These are phyloP conservation scores for Hanleya hanleyi DNA, from an alignment of 2,888 invertebrate species.

Conservation along the genomic window DNA sequence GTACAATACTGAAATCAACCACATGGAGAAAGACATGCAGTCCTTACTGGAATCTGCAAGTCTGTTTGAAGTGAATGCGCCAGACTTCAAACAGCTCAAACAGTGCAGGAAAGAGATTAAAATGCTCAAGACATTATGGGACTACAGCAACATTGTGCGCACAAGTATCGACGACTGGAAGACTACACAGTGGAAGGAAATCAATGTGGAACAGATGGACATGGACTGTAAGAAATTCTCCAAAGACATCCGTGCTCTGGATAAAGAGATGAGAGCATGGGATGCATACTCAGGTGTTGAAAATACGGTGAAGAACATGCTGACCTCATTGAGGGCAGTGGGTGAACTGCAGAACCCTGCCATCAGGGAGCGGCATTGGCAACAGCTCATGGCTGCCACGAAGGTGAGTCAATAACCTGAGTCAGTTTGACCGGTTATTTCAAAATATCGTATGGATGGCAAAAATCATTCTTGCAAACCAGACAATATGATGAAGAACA, in stretches of 20 bases:
- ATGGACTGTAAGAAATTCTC: slow-evolving; percentile 98
- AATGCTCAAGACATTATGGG: slow-evolving; percentile 90
- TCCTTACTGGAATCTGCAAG: slow-evolving; percentile 91
- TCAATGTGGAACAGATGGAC: slow-evolving; percentile 99
- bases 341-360: slow-evolving; percentile 97
- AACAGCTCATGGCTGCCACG: slow-evolving; percentile 95
- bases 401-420: slow-evolving; percentile 79
- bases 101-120: slow-evolving; percentile 93
- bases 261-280: slow-evolving; percentile 98
- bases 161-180: slow-evolving; percentile 98
- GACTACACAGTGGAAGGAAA: slow-evolving; percentile 96
- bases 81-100: slow-evolving; percentile 93
- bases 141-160: slow-evolving; percentile 91
- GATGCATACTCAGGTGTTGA: slow-evolving; percentile 92
- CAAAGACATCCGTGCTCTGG: slow-evolving; percentile 82
- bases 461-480: no score
- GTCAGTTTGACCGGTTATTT: no score
- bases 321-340: slow-evolving; percentile 94
- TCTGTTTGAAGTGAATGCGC: slow-evolving; percentile 94
- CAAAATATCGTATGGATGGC: no score
- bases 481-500: no score
- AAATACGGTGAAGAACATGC: slow-evolving; percentile 95
- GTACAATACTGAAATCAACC: slow-evolving; percentile 84
- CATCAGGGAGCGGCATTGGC: slow-evolving; percentile 96
- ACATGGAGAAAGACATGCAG: slow-evolving; percentile 89